A percentile compares a stretch with the other conserved stretches of the same genome.
These are phyloP conservation scores for Cacoxenus indagator DNA, from an alignment of 2,888 invertebrate genomes.

Conservation along the genomic window DNA sequence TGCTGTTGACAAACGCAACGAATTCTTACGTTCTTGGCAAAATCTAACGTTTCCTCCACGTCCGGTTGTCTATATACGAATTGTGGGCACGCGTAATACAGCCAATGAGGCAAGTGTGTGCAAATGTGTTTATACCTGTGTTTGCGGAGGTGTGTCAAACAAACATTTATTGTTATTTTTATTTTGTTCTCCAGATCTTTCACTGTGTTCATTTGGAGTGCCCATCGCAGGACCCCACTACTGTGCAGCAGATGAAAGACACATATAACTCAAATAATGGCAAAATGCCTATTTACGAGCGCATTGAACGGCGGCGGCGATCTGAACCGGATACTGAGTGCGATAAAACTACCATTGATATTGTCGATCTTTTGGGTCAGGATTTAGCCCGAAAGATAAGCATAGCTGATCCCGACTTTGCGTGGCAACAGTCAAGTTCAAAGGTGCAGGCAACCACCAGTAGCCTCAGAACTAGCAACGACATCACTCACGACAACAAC, in stretches of 20 bases:
- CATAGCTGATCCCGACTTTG: too few species aligned
- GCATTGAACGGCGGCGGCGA: not conserved
- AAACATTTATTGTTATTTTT: slow-evolving; percentile 1
- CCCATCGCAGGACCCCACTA: slow-evolving; percentile 77
- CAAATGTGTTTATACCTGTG: not conserved
- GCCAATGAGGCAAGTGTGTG: slow-evolving; percentile 86
- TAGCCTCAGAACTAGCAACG: not conserved
- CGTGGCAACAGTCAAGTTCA: too few species aligned
- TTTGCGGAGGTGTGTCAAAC: not conserved
- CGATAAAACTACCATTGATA: too few species aligned
- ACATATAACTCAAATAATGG: slow-evolving; percentile 14
- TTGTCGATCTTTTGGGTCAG: too few species aligned
- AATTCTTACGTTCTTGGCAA: slow-evolving; percentile 95
- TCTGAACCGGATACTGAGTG: too few species aligned
- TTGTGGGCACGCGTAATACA: slow-evolving; percentile 96
- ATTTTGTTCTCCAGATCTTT: slow-evolving; percentile 80
- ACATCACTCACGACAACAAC: slow-evolving; percentile 40
- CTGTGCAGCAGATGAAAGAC: slow-evolving; percentile 51
- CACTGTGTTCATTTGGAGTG: slow-evolving; percentile 99
- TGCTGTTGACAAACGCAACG: slow-evolving; percentile 88
- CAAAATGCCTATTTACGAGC: not conserved
- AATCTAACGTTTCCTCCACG: slow-evolving; percentile 85
- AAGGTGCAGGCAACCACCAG: not conserved
- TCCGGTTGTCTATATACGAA: slow-evolving; percentile 92
- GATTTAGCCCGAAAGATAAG: too few species aligned